phyloP scores from a whole-genome alignment of 2,797 vertebrate genomes.

The Myotis daubentonii region DNA sequence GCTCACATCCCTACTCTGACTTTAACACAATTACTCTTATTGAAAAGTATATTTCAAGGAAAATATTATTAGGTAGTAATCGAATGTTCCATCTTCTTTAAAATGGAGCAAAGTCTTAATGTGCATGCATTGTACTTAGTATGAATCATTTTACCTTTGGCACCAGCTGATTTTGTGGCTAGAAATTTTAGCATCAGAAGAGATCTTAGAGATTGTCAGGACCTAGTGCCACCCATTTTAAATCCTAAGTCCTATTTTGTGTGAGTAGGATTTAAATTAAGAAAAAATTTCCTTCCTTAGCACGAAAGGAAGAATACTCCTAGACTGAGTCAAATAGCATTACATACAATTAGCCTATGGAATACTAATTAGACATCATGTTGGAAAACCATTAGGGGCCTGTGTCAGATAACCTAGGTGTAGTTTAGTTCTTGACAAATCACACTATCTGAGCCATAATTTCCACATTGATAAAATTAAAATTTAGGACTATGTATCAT shows the following conservation, averaged over 20 bases:
- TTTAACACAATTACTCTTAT: neutral
- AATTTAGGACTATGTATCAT: neutral
- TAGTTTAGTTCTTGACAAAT: neutral
- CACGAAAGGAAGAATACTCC: neutral
- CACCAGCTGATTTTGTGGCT: neutral
- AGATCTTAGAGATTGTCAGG: neutral
- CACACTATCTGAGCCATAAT: neutral
- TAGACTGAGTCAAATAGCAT: neutral
- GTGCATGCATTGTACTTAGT: neutral
- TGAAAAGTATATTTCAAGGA: constrained; percentile 12
- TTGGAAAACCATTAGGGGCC: neutral
- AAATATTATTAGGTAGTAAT: constrained; percentile 12
- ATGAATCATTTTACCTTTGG: constrained; percentile 23
- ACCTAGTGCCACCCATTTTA: neutral
- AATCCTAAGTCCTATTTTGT: neutral
- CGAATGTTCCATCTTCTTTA: neutral
- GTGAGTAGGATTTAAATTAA: neutral
- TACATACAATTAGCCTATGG: neutral
- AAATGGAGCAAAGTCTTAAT: neutral
- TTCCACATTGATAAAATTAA: neutral
- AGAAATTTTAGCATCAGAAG: neutral
- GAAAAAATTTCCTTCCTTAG: neutral
- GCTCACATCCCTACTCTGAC: neutral
- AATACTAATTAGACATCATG: neutral
- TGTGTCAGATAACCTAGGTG: neutral